Evolutionary conservation across 2,888 invertebrate genomes (phyloP), one percentile per base, ranked within the genome.

Genomic region (Tromatobia lineatoria): DNA sequence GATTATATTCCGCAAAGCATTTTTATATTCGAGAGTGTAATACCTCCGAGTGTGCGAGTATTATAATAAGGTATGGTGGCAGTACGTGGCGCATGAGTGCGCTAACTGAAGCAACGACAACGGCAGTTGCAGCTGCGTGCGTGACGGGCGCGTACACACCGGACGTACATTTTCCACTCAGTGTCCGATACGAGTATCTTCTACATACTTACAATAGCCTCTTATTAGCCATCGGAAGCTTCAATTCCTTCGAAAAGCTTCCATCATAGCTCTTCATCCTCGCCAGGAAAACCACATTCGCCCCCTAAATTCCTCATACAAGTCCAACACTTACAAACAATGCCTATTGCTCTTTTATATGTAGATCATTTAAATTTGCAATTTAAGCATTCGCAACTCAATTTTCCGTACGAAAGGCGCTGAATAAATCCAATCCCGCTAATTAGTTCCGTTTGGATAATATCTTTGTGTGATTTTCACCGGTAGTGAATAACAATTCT

Each of bases 61-160:
- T 73, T 34, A 50, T 47, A 52, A 50, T 47, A 52, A n/a, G 54
- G 70, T 18, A 61, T 23, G 42, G 10, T 15, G 42, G 54, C 71
- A 29, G 71, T 57, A 71, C n/a, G n/a, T n/a, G 54, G 54, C 42
- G n/a, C 13, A 18, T 23, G 23, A 20, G 15, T 6, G 47, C n/a
- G n/a, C 47, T 29, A 47, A 61, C 47, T 29, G 0, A 47, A 54
- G 71, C 42, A 25, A 45, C 47, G 47, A 45, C 54, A 47, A 67
- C 73, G 69, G 77, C 82, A 78, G 73, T 67, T 73, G 71, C 76
- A 29, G 38, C 45, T 47, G 64, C 64, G 70, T 66, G 84, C 84
- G 81, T 81, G 84, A 81, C 78, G 78, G 23, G 66, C 70, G n/a
- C 70, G n/a, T n/a, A 42, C 64, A 45, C 74, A 81, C 78, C 81